Base-by-base conservation (phyloP, 2,888 invertebrate species). In the Cybosia mesomella region DNA sequence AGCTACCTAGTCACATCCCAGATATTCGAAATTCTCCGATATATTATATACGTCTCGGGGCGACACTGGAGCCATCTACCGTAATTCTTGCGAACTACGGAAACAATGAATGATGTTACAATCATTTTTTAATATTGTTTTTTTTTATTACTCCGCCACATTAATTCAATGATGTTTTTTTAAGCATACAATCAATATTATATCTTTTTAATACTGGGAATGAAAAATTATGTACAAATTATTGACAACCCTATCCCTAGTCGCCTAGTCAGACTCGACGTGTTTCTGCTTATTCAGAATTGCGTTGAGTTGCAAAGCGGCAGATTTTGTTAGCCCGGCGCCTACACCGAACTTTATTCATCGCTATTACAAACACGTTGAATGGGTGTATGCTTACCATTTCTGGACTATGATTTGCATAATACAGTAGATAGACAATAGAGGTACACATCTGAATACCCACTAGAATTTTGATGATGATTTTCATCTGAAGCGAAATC, bases 231-330 rank as follows among this genome's bases (percentile, higher is more conserved):
- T n/a, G n/a, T n/a, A n/a, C n/a, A n/a, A n/a, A n/a, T n/a, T 34
- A 22, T 2, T 10, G 71, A 1, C 65, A 78, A 58, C 79, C 80
- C 80, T 79, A 68, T 5, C 2, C 8, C 7, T 11, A 60, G 68
- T 55, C 53, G 21, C 53, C 58, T 67, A 72, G 75, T 75, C 73
- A 80, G 77, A 67, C 28, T 61, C 69, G 76, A 79, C 75, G 79
- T 81, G 79, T 80, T 81, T 81, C 70, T 81, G 74, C 76, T 81
- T 81, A 81, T 80, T 81, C 81, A 80, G 79, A 79, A 74, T 75
- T 73, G 66, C 64, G 79, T 65, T 69, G 73, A 75, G 77, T 72
- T 73, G 79, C 71, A 75, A 80, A 77, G 72, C 79, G 79, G 68
- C 81, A 81, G 74, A 79, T 80, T 80, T 80, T 36, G 68, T 81